Evolutionary conservation across 2,113 vertebrate species (phyloP).

Genomic region (Mastomys coucha): DNA sequence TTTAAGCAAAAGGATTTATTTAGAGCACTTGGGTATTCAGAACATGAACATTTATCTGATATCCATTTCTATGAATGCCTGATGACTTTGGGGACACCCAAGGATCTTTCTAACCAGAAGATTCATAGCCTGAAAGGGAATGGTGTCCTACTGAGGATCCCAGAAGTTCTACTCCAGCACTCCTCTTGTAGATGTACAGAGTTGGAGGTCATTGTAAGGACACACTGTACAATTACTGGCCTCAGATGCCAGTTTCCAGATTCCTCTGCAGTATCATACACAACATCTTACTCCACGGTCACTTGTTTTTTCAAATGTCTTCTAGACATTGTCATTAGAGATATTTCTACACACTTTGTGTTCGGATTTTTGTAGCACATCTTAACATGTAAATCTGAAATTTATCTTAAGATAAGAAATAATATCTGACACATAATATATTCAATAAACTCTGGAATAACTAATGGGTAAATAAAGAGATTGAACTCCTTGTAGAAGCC

Average conservation of each 20-base stretch:
- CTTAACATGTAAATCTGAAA: background rate
- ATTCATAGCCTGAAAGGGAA: background rate
- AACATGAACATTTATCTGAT: background rate
- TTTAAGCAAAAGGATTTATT: background rate
- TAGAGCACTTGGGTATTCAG: background rate
- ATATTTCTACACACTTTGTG: background rate
- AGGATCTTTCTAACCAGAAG: background rate
- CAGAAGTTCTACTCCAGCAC: background rate
- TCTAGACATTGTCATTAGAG: background rate
- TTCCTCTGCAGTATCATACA: background rate
- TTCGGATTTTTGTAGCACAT: slow-evolving; percentile 6
- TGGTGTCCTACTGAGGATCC: background rate
- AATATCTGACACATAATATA: background rate
- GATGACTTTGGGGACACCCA: background rate
- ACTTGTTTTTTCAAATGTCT: background rate
- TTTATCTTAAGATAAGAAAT: slow-evolving; percentile 26
- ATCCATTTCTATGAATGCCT: background rate
- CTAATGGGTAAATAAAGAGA: background rate
- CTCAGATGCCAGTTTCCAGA: background rate
- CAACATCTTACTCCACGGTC: background rate
- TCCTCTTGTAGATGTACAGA: background rate
- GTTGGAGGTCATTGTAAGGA: background rate
- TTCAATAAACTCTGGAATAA: background rate
- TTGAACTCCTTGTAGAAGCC: background rate
- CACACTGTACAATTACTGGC: background rate